Percentiles rank a stretch among this genome's conserved stretches.
Conservation (phyloP, 2,113 vertebrate genomes). For the Menura novaehollandiae region DNA sequence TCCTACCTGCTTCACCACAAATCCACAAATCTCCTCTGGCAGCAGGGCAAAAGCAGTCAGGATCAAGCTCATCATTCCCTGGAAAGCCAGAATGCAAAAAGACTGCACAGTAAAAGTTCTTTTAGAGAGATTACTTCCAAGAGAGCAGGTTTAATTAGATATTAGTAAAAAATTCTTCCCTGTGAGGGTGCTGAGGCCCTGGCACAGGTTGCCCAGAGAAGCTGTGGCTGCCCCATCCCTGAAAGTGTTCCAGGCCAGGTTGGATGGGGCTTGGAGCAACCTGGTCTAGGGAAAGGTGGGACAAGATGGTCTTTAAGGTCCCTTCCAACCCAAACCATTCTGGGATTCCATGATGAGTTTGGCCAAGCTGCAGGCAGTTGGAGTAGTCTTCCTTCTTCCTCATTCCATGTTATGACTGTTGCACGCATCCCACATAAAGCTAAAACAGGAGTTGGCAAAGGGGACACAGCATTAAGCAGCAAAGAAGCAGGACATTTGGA, state of each 20-base stretch:
- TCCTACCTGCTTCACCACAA: not conserved
- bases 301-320: not conserved
- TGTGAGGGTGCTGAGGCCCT: not conserved
- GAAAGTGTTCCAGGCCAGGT: not conserved
- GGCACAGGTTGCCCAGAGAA: not conserved
- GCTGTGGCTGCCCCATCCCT: not conserved
- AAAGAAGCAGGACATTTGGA: not conserved
- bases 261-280: not conserved
- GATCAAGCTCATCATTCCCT: not conserved
- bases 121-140: not conserved
- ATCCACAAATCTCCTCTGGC: not conserved
- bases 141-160: not conserved
- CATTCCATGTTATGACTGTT: not conserved
- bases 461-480: not conserved
- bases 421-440: not conserved
- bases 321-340: not conserved
- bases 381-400: not conserved
- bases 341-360: not conserved
- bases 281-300: not conserved
- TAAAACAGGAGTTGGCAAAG: not conserved
- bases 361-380: not conserved
- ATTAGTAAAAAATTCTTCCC: not conserved
- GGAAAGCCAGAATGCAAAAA: not conserved
- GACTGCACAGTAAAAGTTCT: not conserved
- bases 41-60: not conserved